phyloP scores from a whole-genome alignment of 2,113 vertebrate species.

The Tyto alba region DNA sequence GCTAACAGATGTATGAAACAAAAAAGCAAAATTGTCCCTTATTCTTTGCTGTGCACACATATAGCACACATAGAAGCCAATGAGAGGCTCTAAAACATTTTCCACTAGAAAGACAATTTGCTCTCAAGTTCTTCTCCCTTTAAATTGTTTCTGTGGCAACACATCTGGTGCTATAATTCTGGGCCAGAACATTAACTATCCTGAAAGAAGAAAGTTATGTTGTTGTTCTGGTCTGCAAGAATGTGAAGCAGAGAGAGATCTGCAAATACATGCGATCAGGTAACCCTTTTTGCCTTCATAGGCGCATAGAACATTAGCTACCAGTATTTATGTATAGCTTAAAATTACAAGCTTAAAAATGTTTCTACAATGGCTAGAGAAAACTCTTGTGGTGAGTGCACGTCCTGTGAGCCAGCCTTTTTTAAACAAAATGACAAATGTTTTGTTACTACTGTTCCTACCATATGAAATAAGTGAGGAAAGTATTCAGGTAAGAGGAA shows the following conservation, averaged over 20 bases:
- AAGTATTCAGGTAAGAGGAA: neutral
- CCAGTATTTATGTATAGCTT: fast-evolving
- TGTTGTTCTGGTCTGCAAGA: conserved; percentile 18
- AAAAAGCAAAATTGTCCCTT: neutral
- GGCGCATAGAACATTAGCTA: neutral
- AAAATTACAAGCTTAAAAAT: neutral
- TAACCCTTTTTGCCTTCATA: neutral
- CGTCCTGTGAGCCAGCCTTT: neutral
- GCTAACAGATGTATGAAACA: conserved; percentile 52
- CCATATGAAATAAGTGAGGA: neutral
- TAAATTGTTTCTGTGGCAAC: conserved; percentile 43
- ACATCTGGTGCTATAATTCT: conserved; percentile 24
- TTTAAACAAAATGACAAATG: neutral
- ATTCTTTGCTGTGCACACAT: neutral
- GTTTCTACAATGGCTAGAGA: neutral
- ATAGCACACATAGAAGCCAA: neutral
- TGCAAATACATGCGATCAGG: neutral
- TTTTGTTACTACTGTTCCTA: neutral
- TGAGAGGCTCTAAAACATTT: neutral
- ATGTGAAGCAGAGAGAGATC: neutral
- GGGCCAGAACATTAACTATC: neutral
- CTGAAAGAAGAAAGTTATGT: conserved; percentile 12
- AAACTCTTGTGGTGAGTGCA: neutral
- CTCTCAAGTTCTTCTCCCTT: conserved; percentile 4
- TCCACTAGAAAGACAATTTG: neutral